Base-by-base conservation (phyloP, 2,113 vertebrate genomes). In the Sinocyclocheilus rhinocerous region DNA sequence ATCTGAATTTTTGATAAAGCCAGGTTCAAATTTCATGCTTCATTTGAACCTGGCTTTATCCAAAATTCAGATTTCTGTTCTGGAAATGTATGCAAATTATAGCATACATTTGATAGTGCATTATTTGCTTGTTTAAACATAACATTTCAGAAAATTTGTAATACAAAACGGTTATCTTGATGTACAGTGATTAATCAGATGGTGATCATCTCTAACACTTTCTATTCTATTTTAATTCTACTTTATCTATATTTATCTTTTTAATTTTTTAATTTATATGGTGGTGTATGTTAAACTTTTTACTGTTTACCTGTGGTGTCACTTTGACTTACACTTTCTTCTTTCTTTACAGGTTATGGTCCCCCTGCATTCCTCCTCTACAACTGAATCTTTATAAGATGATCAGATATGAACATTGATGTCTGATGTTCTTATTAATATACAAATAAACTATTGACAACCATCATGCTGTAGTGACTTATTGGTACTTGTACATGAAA, bases 381-480 rank as follows among this genome's bases (percentile, higher is more conserved):
- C 29, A 73, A 85, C 86, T 50, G 61, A 59, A 84, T 82, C 67
- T 84, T 73, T 81, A 84, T 92, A 89, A 92, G 75, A 86, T 89
- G 84, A 82, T 87, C 79, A 88, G 81, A 92, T 85, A 85, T 87
- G 90, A 91, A 92, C 92, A 87, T 89, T 76, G 5, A 16, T 90
- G 75, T 91, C 76, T 91, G 92, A 86, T 91, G 89, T 92, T 92
- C 91, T 89, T 89, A 88, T 84, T 45, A 84, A 85, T 26, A 67
- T 87, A 52, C n/a, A 93, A 94, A 93, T 93, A 94, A 94, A 92
- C 67, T 88, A 89, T 92, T 92, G 65, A 91, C 91, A 89, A 88
- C 90, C 84, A 81, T 84, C 16, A 57, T 52, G 36, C 52, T 59
- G 75, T 29, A 76, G 11, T 29, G 29, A 55, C 26, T 85, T 63